A percentile compares a stretch with the other conserved stretches of the same genome.
These are phyloP conservation scores for Pteria penguin DNA, from an alignment of 2,888 invertebrate genomes.

Conservation along the genomic window DNA sequence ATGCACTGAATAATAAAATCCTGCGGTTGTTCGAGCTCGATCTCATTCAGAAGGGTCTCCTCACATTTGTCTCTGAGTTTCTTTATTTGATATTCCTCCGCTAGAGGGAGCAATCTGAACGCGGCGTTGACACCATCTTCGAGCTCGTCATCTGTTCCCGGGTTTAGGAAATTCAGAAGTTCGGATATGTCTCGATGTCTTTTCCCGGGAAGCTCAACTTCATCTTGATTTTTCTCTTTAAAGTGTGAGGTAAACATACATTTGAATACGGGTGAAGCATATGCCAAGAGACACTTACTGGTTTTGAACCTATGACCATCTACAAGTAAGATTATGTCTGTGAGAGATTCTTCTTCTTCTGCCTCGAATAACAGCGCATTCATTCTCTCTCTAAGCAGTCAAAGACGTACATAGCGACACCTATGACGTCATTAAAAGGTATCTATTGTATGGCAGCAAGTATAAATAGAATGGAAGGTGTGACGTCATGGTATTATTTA, in stretches of 20 bases:
- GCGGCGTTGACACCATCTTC: slow-evolving; percentile 40
- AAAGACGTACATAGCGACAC: no score
- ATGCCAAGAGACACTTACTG: slow-evolving; percentile 51
- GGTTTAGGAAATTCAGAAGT: slow-evolving; percentile 54
- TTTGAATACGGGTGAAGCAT: slow-evolving; percentile 58
- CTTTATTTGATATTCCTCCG: slow-evolving; percentile 57
- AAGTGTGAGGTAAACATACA: slow-evolving; percentile 59
- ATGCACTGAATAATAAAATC: slow-evolving; percentile 50
- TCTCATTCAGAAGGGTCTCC: slow-evolving; percentile 41
- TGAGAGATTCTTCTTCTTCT: neutral
- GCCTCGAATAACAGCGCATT: neutral
- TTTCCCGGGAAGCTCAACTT: slow-evolving; percentile 52
- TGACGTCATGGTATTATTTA: no score
- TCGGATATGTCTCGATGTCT: slow-evolving; percentile 47
- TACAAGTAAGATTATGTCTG: slow-evolving; percentile 44
- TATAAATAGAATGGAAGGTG: no score
- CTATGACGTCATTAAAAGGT: no score
- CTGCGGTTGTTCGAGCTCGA: slow-evolving; percentile 32
- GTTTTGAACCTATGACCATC: slow-evolving; percentile 47
- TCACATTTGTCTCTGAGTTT: slow-evolving; percentile 57
- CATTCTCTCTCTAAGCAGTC: no score
- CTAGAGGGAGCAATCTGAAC: slow-evolving; percentile 51
- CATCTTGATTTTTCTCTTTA: slow-evolving; percentile 51
- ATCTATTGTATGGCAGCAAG: no score
- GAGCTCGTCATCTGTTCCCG: slow-evolving; percentile 49